Percentiles rank a stretch among this genome's conserved stretches.
phyloP scores from a whole-genome alignment of 2,113 vertebrate species.

The Callipepla californica region DNA sequence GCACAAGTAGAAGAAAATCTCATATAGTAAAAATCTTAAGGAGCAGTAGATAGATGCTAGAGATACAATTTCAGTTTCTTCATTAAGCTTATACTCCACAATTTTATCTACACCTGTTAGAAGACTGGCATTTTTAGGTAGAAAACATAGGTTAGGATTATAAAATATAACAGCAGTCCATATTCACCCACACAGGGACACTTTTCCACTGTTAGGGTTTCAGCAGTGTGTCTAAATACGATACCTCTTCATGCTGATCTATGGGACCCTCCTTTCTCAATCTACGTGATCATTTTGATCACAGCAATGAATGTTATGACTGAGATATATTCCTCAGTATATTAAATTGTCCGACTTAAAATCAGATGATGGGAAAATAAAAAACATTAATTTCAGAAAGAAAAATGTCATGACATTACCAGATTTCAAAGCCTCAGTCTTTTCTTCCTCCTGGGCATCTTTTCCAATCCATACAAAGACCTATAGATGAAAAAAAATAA shows the following conservation, averaged over 20 bases:
- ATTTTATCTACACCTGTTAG: not conserved
- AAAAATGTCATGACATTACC: conserved; percentile 77
- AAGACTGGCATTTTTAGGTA: not conserved
- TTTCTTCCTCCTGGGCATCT: conserved; percentile 95
- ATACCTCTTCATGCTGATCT: not conserved
- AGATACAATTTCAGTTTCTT: not conserved
- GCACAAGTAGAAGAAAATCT: not conserved
- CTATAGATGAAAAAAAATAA: conserved; percentile 67
- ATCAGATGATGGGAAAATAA: not conserved
- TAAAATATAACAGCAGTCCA: accelerated
- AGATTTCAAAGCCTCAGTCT: conserved; percentile 89
- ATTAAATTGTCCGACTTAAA: not conserved
- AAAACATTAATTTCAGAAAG: not conserved
- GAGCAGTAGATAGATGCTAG: accelerated
- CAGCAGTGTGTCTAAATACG: accelerated
- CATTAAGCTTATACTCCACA: not conserved
- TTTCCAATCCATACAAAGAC: conserved; percentile 98
- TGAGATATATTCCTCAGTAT: not conserved
- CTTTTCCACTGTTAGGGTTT: accelerated
- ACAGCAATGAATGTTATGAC: not conserved
- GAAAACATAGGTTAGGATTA: accelerated
- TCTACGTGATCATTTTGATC: not conserved
- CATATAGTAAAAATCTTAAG: not conserved
- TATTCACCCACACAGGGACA: accelerated
- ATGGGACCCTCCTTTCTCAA: not conserved